Percentiles rank a stretch among this genome's conserved stretches.
phyloP scores from a whole-genome alignment of 2,888 invertebrate species.

The Agrochola litura region DNA sequence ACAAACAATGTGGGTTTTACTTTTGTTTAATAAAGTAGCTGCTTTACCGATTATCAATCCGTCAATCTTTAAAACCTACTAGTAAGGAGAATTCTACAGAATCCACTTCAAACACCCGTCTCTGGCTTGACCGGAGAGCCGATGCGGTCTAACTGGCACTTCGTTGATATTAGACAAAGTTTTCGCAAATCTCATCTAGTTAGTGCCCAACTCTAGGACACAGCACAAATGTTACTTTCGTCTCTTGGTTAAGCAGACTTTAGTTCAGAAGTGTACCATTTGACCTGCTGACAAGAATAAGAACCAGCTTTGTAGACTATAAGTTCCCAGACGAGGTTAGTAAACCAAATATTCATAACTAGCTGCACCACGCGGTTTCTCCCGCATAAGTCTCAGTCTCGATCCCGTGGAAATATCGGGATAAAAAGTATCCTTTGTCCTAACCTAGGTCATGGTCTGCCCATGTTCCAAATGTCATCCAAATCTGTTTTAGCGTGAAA shows the following conservation, averaged over 20 bases:
- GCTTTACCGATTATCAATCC: background rate
- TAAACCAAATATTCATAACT: background rate
- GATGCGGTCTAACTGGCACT: background rate
- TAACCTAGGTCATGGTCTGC: no score
- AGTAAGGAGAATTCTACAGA: background rate
- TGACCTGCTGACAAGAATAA: background rate
- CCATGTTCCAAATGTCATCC: no score
- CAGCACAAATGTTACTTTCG: background rate
- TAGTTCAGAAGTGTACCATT: background rate
- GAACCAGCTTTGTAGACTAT: background rate
- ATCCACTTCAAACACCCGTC: background rate
- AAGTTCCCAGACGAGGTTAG: conserved; percentile 6
- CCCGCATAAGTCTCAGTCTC: no score
- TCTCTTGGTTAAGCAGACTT: background rate
- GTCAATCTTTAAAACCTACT: background rate
- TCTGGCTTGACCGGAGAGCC: background rate
- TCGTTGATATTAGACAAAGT: background rate
- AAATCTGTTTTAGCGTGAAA: no score
- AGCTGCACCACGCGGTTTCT: no score
- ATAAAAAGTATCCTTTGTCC: no score
- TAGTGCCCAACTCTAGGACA: background rate
- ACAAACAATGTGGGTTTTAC: background rate
- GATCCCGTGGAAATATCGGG: no score
- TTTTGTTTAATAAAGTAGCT: background rate
- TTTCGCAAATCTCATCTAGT: background rate